Base-by-base conservation (phyloP, 2,797 vertebrate genomes). In the Phoebastria nigripes region DNA sequence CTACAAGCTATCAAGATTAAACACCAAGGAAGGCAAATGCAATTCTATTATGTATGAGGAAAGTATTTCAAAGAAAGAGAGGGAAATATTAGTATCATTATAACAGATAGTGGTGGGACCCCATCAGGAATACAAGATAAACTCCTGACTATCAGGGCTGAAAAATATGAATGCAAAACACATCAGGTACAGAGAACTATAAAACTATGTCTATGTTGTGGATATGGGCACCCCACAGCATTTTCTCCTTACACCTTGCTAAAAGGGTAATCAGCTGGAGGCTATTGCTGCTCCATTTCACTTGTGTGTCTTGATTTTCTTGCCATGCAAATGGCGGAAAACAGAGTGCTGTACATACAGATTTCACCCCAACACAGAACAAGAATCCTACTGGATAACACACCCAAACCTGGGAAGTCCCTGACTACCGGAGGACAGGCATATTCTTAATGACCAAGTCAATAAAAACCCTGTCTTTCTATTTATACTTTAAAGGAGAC, bases 1-100 rank as follows among this genome's bases (percentile, higher is more conserved):
- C 21, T 62, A 29, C 25, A n/a, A 73, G 0, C 14, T 69, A 16
- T 65, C 66, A 72, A 35, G 37, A 61, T 49, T 65, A 79, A 80
- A 31, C 14, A 44, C 47, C 18, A 62, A 49, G 10, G 35, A 82
- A 93, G 12, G 24, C 9, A 82, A 94, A 82, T 55, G 19, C 2
- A 69, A 17, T 85, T 71, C 19, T 76, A 17, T 44, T 71, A 46
- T 44, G 12, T 33, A 69, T 73, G 24, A 76, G 59, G 35, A 88
- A 85, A 85, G 20, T 33, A 58, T 91, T 91, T 80, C 51, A 77
- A 80, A 61, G 33, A 42, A 79, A 41, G 33, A 83, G 16, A n/a
- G 8, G 29, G 15, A 81, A 92, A 62, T 51, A 67, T 12, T 58
- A 21, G 7, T 26, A 6, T 78, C 6, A 18, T 51, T 55, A 8